Evolutionary conservation across 2,888 invertebrate species (phyloP), one percentile per base, ranked within the genome.

Genomic region (Carpatolechia fugitivella): DNA sequence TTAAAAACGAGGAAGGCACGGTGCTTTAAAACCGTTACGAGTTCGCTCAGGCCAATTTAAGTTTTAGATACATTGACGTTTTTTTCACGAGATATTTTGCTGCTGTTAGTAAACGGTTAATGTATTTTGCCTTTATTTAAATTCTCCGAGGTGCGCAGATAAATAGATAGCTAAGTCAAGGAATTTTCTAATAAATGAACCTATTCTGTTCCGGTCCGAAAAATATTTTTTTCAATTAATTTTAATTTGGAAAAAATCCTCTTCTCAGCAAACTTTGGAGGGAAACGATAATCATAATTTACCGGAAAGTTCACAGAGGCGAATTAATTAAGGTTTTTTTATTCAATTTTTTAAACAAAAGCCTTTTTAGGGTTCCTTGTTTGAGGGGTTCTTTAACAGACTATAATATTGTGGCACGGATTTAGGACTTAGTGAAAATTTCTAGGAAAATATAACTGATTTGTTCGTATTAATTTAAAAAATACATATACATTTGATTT

Each of bases 321-420:
- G 73, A 85, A 88, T 87, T 88, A 86, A 89, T 88, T 88, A 85
- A 77, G 78, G 78, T 73, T 79, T 80, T 79, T 80, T 82, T 80
- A 80, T 81, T 82, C 78, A 80, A 76, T 84, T 85, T 82, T 80
- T 85, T 80, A 69, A 67, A 65, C 67, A 68, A 72, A 75, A 71
- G 72, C 20, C 49, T 49, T 49, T 13, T 48, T 48, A 31, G 47
- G 47, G 47, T 48, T 48, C 47, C 3, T 64, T 70, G 74, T 82
- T 16, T 8, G 1, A 41, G 24, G 24, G 24, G 11, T 29, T 11
- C 18, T 18, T 20, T 20, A 16, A 18, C 5, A 3, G 8, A 16
- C 18, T 8, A n/a, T n/a, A n/a, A n/a, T n/a, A n/a, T n/a, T n/a
- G n/a, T n/a, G n/a, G n/a, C n/a, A n/a, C n/a, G n/a, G n/a, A n/a